These are phyloP conservation scores for Drosophila subobscura DNA, from an alignment of 1,140 invertebrate species.

Conservation along the genomic window DNA sequence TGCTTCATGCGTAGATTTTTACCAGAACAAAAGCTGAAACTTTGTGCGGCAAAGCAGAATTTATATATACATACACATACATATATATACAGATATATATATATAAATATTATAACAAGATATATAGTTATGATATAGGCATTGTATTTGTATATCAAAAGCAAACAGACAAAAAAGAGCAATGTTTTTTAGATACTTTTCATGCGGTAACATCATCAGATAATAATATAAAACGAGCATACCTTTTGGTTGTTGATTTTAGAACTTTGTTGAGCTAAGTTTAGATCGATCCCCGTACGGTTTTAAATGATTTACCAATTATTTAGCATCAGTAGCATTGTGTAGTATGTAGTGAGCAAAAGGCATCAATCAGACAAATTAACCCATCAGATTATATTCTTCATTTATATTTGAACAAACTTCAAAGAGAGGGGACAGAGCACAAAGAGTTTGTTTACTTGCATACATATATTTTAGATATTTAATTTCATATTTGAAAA, in stretches of 20 bases:
- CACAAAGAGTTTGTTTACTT: constrained; percentile 26
- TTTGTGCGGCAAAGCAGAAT: constrained; percentile 75
- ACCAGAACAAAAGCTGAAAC: constrained; percentile 75
- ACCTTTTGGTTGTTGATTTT: constrained; percentile 44
- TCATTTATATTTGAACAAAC: constrained; percentile 47
- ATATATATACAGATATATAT: constrained; percentile 41
- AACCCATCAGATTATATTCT: constrained; percentile 30
- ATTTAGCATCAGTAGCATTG: constrained; percentile 57
- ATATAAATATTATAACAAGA: constrained; percentile 27
- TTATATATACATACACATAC: constrained; percentile 59
- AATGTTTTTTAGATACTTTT: constrained; percentile 70
- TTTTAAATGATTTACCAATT: constrained; percentile 36
- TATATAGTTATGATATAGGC: constrained; percentile 70
- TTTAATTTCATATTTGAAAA: constrained; percentile 36
- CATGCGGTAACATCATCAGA: constrained; percentile 43
- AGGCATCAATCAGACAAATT: constrained; percentile 32
- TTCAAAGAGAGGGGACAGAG: too few relatives aligned
- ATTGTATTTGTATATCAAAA: constrained; percentile 78
- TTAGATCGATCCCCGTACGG: constrained; percentile 9
- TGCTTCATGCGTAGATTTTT: constrained; percentile 81
- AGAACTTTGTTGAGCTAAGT: constrained; percentile 47
- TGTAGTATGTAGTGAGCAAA: constrained; percentile 56
- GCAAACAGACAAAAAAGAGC: constrained; percentile 53
- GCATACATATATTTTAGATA: constrained; percentile 31
- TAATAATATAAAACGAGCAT: constrained; percentile 22